A percentile compares a stretch with the other conserved stretches of the same genome.
Evolutionary conservation across 1,140 invertebrate species (phyloP).

Genomic region (Drosophila cardini): DNA sequence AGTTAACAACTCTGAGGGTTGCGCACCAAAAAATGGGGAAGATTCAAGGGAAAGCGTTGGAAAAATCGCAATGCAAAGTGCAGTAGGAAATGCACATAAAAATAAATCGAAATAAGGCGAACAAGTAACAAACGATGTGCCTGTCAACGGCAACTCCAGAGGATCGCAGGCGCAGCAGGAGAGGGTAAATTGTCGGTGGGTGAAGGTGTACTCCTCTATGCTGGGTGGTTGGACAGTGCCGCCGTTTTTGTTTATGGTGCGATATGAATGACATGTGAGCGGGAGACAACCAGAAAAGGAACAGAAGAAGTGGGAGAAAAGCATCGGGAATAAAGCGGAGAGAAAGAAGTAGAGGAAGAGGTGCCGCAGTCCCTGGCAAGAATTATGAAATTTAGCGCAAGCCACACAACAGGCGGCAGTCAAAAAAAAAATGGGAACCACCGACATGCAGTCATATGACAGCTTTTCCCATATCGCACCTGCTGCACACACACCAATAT

Average conservation of each 20-base stretch:
- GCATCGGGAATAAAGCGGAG: too few relatives aligned
- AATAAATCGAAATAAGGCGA: slow-evolving; percentile 78
- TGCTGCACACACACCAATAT: slow-evolving; percentile 55
- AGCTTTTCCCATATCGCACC: slow-evolving; percentile 75
- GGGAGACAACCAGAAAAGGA: slow-evolving; percentile 46
- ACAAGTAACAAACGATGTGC: slow-evolving; percentile 70
- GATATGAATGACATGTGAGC: slow-evolving; percentile 81
- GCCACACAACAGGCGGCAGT: slow-evolving; percentile 55
- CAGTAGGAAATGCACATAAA: slow-evolving; percentile 67
- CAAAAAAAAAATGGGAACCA: slow-evolving; percentile 31
- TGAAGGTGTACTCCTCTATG: neutral
- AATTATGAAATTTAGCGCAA: slow-evolving; percentile 83
- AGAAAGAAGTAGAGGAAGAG: neutral
- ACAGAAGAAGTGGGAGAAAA: slow-evolving; percentile 2
- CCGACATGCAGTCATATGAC: slow-evolving; percentile 48
- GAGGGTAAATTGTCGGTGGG: neutral
- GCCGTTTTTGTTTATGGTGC: slow-evolving; percentile 73
- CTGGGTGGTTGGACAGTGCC: slow-evolving; percentile 18
- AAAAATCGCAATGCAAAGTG: slow-evolving; percentile 56
- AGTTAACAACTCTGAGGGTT: slow-evolving; percentile 68
- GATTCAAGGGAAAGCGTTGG: neutral
- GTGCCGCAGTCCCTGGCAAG: slow-evolving; percentile 52
- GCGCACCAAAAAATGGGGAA: neutral
- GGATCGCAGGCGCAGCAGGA: neutral
- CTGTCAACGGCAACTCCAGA: slow-evolving; percentile 50